Base-by-base conservation (phyloP, 2,113 vertebrate species). In the Ictidomys tridecemlineatus region DNA sequence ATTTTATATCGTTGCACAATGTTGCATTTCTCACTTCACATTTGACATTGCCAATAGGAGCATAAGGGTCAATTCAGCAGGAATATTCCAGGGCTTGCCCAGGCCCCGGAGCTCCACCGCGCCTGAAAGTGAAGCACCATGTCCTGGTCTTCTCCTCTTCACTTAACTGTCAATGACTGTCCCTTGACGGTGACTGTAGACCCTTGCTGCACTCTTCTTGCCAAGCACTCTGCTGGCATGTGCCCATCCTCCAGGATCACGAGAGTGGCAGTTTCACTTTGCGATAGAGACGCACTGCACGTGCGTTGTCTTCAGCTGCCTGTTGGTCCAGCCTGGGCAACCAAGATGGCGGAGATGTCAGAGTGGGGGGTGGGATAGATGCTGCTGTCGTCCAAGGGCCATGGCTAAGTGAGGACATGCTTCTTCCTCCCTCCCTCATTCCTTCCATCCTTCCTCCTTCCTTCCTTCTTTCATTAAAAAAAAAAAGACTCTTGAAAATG, bases 321-420 rank as follows among this genome's bases (percentile, higher is more conserved):
- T 4, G 0, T 34, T 28, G 34, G 61, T 61, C 34, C 14, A 26
- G 51, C 22, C 18, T 0, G 7, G 28, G 8, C n/a, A 8, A 53
- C 14, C 58, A 56, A 16, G 58, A 17, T 3, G 72, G 56, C 51
- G 24, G n/a, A 42, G 56, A n/a, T 4, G 34, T 5, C 53, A 56
- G 53, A 56, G 53, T 56, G 53, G 24, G 11, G 22, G 58, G 24
- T 28, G n/a, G 14, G 7, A 4, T 8, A 20, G 34, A 1, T 30
- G 34, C 39, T 70, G 2, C 37, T 2, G 10, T 45, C 39, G 16
- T 20, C 53, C 18, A 20, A 53, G 17, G 3, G 13, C 63, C 30
- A 53, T 51, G 51, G 51, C 51, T 53, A 53, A 53, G 53, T 56
- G 53, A 56, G 53, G 53, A 18, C 53, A 53, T 12, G 13, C 51